phyloP scores from a whole-genome alignment of 2,888 invertebrate genomes.

The Hypercompe scribonia region DNA sequence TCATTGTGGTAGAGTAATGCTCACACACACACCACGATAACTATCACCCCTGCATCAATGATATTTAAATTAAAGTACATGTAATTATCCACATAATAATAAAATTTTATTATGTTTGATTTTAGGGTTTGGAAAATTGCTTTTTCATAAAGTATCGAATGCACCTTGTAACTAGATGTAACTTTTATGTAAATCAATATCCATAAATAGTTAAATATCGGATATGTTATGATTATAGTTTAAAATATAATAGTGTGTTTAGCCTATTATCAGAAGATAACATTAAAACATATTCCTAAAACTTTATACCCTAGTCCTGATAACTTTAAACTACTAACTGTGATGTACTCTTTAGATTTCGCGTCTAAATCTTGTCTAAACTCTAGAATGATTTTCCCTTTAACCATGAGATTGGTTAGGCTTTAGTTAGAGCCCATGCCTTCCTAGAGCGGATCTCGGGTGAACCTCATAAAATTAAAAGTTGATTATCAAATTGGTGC shows the following conservation, averaged over 20 bases:
- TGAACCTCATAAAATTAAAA: background rate
- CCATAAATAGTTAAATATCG: background rate
- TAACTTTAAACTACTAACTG: background rate
- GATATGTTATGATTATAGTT: background rate
- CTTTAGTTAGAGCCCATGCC: background rate
- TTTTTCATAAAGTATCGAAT: background rate
- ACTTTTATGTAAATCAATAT: background rate
- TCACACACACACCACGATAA: no score
- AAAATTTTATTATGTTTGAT: background rate
- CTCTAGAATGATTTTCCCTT: background rate
- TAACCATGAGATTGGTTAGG: background rate
- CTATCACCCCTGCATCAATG: no score
- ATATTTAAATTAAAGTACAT: background rate
- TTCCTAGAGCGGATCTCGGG: background rate
- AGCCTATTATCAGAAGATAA: background rate
- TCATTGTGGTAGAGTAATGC: no score
- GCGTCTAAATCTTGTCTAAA: background rate
- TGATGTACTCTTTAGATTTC: background rate
- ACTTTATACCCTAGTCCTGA: background rate
- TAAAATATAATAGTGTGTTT: background rate
- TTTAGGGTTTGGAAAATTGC: background rate
- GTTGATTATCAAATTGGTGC: background rate
- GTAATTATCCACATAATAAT: background rate
- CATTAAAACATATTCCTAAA: background rate
- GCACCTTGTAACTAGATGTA: background rate